phyloP scores from a whole-genome alignment of 2,888 invertebrate genomes.

The Chrysomela aeneicollis region DNA sequence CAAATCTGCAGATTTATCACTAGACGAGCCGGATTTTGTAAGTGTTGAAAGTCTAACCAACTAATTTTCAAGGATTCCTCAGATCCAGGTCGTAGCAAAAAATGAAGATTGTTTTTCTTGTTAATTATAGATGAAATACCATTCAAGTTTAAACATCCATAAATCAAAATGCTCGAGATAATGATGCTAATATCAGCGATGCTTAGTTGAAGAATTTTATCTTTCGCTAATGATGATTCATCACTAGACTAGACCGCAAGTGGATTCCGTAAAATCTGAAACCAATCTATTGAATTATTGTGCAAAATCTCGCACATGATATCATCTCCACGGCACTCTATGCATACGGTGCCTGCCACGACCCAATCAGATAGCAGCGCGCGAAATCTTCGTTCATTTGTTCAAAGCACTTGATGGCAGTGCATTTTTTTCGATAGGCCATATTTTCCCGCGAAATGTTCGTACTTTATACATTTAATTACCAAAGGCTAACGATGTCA shows the following conservation, averaged over 20 bases:
- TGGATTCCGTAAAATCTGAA: background rate
- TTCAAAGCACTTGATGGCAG: constrained; percentile 34
- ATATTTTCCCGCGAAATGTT: too few relatives aligned
- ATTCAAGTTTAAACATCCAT: too few relatives aligned
- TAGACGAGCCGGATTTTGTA: too few relatives aligned
- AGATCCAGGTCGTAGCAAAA: too few relatives aligned
- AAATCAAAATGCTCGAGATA: too few relatives aligned
- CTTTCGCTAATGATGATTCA: background rate
- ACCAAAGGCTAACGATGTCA: constrained; percentile 23
- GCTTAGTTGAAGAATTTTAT: background rate
- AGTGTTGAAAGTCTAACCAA: too few relatives aligned
- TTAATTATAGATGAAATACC: too few relatives aligned
- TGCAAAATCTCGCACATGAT: background rate
- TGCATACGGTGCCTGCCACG: constrained; percentile 30
- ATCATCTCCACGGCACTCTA: background rate
- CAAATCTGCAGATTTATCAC: too few relatives aligned
- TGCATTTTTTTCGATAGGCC: background rate
- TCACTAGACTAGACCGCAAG: background rate
- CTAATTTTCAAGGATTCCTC: too few relatives aligned
- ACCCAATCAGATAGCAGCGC: constrained; percentile 48
- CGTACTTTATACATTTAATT: constrained; percentile 30
- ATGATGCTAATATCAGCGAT: too few relatives aligned
- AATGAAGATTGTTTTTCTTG: too few relatives aligned
- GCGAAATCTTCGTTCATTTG: constrained; percentile 50
- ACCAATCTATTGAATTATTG: background rate